Evolutionary conservation across 2,113 vertebrate species (phyloP), one percentile per base, ranked within the genome.

Genomic region (Cisticola juncidis): DNA sequence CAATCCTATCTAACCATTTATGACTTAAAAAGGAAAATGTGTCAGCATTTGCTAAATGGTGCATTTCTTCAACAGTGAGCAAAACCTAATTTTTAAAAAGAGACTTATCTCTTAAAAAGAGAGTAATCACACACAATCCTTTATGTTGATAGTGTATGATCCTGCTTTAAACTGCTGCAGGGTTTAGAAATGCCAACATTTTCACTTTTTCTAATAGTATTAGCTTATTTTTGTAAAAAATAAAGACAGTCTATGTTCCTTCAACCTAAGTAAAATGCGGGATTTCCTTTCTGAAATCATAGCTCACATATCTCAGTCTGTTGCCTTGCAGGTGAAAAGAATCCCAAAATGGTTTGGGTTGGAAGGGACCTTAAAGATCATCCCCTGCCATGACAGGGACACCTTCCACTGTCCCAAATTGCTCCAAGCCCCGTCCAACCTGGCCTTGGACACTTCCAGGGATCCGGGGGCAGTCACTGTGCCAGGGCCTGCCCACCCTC

Each of bases 391-490:
- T 10, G 14, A 23, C 17, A 72, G 58, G 31, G 50, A 57, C 51
- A 33, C 6, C 16, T 73, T 9, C 18, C 60, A 58, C 33, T 13
- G 0, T 0, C 26, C 33, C 51, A 58, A 36, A 13, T 0, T 14
- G 13, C 6, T 76, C 53, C 47, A 25, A 22, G 13, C 20, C 10
- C 31, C 0, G 0, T 33, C 45, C 76, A 81, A 0, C 28, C 60
- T 45, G 86, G 14, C 68, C 33, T 73, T 65, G 58, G 44, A 1
- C 36, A 58, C 8, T 51, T 2, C 26, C 68, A 81, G 51, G 58
- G 50, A 51, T 42, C 21, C 71, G 66, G 38, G 51, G 22, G 23
- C 51, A 72, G 44, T 50, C 58, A 44, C 50, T 33, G 26, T 50
- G 31, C 86, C 68, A 66, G 22, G 42, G 50, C 42, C n/a, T 58